These are phyloP conservation scores for Pollenia angustigena DNA, from an alignment of 2,888 invertebrate genomes.

Conservation along the genomic window DNA sequence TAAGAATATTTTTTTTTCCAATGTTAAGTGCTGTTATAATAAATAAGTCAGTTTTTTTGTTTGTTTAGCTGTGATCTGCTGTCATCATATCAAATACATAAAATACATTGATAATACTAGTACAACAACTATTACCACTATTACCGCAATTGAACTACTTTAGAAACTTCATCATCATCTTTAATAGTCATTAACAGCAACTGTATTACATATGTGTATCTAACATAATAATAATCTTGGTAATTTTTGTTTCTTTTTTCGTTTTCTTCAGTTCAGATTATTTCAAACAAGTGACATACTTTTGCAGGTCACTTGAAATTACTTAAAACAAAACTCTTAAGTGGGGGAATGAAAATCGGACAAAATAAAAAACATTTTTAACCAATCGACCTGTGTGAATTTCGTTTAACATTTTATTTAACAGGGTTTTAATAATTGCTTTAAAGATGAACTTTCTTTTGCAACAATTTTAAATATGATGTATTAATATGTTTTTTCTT, in stretches of 20 bases:
- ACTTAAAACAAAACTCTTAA: conserved; percentile 10
- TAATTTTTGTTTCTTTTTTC: conserved; percentile 23
- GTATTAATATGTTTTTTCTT: neutral
- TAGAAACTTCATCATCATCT: conserved; percentile 42
- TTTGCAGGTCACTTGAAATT: conserved; percentile 9
- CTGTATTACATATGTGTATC: conserved; percentile 1
- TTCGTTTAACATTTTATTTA: conserved; percentile 54
- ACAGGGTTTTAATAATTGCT: conserved; percentile 61
- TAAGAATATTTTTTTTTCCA: too few species aligned
- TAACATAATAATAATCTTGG: conserved; percentile 18
- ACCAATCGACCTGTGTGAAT: conserved; percentile 39
- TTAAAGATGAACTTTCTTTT: conserved; percentile 67
- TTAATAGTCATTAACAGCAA: conserved; percentile 4
- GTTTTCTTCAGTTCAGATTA: neutral
- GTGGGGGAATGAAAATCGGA: neutral
- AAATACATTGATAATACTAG: neutral
- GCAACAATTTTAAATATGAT: conserved; percentile 49
- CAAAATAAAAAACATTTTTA: neutral
- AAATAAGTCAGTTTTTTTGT: neutral
- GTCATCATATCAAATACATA: conserved; percentile 30
- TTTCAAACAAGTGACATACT: conserved; percentile 58
- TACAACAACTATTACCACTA: conserved; percentile 28
- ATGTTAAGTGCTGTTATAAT: conserved; percentile 3
- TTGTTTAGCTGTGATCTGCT: conserved; percentile 33
- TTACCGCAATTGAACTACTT: conserved; percentile 18